Evolutionary conservation across 2,113 vertebrate species (phyloP).

Genomic region (Alaudala cheleensis): DNA sequence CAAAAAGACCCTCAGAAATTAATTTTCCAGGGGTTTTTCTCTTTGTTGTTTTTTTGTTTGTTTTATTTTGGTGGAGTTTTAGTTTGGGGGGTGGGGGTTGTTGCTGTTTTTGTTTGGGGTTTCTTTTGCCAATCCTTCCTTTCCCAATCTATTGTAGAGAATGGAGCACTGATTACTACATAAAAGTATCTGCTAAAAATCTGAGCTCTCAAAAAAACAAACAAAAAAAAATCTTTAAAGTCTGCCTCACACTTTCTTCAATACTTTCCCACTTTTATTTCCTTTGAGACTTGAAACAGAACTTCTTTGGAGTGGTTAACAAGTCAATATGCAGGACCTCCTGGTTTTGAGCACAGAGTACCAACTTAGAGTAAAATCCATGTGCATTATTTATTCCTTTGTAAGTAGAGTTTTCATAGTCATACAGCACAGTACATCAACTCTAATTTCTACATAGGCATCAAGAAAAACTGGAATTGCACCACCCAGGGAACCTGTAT

Average conservation of each 20-base stretch:
- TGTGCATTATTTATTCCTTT: background rate
- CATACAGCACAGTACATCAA: background rate
- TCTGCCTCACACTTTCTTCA: background rate
- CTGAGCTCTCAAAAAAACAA: background rate
- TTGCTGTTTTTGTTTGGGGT: background rate
- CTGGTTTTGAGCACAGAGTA: background rate
- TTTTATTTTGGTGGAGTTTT: background rate
- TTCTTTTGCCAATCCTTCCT: background rate
- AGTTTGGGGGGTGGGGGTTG: background rate
- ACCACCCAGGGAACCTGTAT: background rate
- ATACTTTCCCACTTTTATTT: background rate
- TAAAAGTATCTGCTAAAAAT: background rate
- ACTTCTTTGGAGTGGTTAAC: background rate
- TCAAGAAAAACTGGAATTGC: background rate
- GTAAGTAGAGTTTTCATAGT: background rate
- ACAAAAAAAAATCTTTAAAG: background rate
- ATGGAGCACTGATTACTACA: background rate
- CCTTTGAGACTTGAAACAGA: background rate
- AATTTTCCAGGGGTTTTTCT: background rate
- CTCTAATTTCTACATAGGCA: background rate
- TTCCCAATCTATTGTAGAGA: background rate
- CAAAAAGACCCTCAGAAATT: background rate
- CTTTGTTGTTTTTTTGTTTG: background rate
- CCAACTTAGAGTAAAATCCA: background rate
- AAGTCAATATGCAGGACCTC: background rate